phyloP scores from a whole-genome alignment of 2,888 invertebrate genomes.

The Tridacna crocea region DNA sequence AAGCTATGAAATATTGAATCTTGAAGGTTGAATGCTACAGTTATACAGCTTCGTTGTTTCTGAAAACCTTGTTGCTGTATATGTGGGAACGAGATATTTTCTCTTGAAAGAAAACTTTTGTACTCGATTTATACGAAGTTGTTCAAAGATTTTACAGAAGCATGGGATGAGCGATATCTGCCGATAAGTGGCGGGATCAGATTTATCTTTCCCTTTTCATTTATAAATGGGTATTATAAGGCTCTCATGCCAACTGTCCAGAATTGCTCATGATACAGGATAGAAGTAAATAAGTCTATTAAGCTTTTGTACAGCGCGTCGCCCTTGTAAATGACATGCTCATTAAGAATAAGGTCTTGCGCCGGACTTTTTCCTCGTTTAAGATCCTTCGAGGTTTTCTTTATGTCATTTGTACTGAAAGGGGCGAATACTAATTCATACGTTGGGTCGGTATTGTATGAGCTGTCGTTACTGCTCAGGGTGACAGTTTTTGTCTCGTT shows the following conservation, averaged over 20 bases:
- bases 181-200: constrained; percentile 1
- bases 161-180: neutral
- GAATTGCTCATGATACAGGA: neutral
- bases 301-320: too few relatives aligned
- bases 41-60: neutral
- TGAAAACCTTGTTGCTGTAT: neutral
- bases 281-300: neutral
- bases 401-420: neutral
- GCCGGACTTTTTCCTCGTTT: too few relatives aligned
- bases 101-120: too few relatives aligned
- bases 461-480: too few relatives aligned
- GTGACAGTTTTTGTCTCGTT: neutral
- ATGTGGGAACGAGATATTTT: neutral
- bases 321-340: too few relatives aligned
- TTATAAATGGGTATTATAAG: too few relatives aligned
- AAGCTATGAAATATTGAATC: neutral
- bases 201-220: too few relatives aligned
- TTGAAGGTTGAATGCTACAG: neutral
- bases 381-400: neutral
- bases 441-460: too few relatives aligned
- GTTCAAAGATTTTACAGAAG: constrained; percentile 1
- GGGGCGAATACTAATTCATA: neutral
- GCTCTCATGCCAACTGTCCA: neutral
- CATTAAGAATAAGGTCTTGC: too few relatives aligned
- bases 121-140: neutral